Base-by-base conservation (phyloP, 2,888 invertebrate species). In the Drosophila maculinotata region DNA sequence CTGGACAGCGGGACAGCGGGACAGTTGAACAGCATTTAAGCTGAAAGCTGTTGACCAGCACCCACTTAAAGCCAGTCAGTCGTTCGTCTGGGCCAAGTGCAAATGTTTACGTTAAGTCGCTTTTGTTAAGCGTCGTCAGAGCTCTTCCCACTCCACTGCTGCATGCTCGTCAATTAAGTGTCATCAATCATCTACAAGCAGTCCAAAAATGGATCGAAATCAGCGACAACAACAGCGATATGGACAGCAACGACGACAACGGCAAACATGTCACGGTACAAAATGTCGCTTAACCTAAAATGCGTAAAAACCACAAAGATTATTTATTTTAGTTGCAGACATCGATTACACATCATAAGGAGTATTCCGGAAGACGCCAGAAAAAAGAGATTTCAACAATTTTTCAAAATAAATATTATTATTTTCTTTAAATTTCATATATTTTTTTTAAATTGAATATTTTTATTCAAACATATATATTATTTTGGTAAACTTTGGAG, bases 211-310 rank as follows among this genome's bases (percentile, higher is more conserved):
- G 62, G 59, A 67, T 76, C 77, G 60, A 69, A 77, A 79, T 75
- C 71, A 76, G 59, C 52, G 69, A 67, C 69, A 73, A 57, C 67
- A 56, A 65, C 58, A 58, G 57, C 52, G 63, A 74, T 47, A 62
- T 36, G 23, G 42, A 70, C 35, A 39, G 38, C 30, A 39, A 45
- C 28, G 45, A 36, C 39, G 59, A 30, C 56, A 51, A 76, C 54
- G 41, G 75, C 79, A 88, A 90, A 89, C 89, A 90, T 90, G 89
- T 88, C 90, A 87, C 76, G 76, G 80, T 76, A 87, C 86, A 81
- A 87, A 86, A 85, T 78, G 79, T 76, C 84, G 83, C 76, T 88
- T 87, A 87, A 88, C 75, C 85, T 77, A 72, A 82, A 85, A 77
- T 73, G 79, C 53, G 76, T 74, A 76, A 73, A 74, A 64, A 73